Percentiles rank a stretch among this genome's conserved stretches.
phyloP scores from a whole-genome alignment of 2,113 vertebrate genomes.

The Melierax canorus region DNA sequence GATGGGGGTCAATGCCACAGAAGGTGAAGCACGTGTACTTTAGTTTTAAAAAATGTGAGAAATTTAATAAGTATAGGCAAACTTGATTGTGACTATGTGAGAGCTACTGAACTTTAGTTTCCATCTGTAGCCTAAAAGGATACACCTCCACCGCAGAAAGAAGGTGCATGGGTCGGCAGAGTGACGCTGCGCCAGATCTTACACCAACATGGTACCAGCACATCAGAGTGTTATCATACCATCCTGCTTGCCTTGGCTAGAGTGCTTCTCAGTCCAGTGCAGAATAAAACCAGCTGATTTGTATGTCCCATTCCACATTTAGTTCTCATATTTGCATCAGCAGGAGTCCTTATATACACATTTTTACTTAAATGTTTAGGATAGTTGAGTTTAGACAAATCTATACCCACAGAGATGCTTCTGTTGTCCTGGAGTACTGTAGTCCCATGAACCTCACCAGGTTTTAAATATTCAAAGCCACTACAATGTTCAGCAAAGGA shows the following conservation, averaged over 20 bases:
- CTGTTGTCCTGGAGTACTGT: background rate
- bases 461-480: background rate
- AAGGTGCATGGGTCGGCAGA: background rate
- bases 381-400: background rate
- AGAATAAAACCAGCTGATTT: background rate
- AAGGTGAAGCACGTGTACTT: accelerated
- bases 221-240: background rate
- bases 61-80: background rate
- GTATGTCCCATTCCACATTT: background rate
- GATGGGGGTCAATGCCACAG: background rate
- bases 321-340: background rate
- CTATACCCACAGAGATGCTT: background rate
- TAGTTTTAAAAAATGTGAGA: background rate
- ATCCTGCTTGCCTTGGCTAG: background rate
- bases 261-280: background rate
- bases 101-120: background rate
- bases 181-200: background rate
- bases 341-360: background rate
- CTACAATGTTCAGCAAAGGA: background rate
- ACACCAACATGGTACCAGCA: background rate
- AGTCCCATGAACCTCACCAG: background rate
- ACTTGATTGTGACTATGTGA: background rate
- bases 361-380: background rate
- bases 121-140: background rate
- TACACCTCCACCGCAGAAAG: background rate